Base-by-base conservation (phyloP, 1,140 invertebrate genomes). In the Bombus impatiens region DNA sequence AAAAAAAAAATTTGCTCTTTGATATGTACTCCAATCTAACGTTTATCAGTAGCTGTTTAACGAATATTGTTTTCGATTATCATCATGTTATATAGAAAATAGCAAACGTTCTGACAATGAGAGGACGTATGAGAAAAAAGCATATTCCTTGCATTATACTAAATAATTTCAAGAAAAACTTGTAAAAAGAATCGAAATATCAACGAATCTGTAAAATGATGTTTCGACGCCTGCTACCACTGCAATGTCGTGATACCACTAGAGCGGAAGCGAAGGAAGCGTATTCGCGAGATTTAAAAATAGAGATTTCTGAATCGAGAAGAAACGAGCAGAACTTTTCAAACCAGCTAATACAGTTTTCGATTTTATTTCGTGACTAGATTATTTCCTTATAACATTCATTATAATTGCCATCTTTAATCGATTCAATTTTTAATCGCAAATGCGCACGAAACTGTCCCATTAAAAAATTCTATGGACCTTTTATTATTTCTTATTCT, bases 281-380 rank as follows among this genome's bases (percentile, higher is more conserved):
- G 42, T 5, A n/a, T 62, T 44, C 15, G 10, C 18, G 32, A n/a
- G 71, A 77, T 83, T 67, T 83, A 75, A 65, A 82, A 76, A 76
- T 82, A 82, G 42, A 47, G 40, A 76, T 76, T 62, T 76, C 59
- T 32, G 47, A 77, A 67, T 28, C 62, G 32, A 76, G 37, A 74
- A 83, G 68, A 84, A 78, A 40, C 72, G 74, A n/a, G 47, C 81
- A 70, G 82, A 84, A 78, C 35, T 77, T 77, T 72, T 28, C 35
- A 15, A 44, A n/a, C 62, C 42, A 40, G 35, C 35, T 6, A 25
- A 35, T 71, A 28, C 68, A 40, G 10, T 40, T 70, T 53, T 6
- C 68, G 68, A 71, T 40, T 28, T 71, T 10, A 53, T 28, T 22
- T 35, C n/a, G 25, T 8, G 47, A 53, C 47, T 53, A 71, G 32